A percentile compares a stretch with the other conserved stretches of the same genome.
Conservation (phyloP, 2,113 vertebrate species). For the Genyomyrus donnyi region DNA sequence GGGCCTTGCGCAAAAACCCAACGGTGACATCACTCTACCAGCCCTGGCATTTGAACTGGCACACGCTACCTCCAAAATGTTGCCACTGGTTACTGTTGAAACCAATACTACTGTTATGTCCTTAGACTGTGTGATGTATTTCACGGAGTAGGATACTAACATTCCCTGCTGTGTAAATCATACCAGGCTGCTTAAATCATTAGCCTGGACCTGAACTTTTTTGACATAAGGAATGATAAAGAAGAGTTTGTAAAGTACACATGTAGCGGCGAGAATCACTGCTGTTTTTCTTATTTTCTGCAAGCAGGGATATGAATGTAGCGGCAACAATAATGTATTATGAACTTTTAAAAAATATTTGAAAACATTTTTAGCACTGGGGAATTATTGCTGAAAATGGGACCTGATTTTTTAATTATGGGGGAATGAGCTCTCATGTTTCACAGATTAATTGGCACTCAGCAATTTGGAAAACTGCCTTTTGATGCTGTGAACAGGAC, state of each 20-base stretch:
- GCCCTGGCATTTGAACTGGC: neutral
- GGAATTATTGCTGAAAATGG: neutral
- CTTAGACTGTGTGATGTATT: neutral
- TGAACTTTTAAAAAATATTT: neutral
- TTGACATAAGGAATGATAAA: neutral
- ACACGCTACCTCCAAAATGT: neutral
- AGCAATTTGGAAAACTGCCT: neutral
- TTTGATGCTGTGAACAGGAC: neutral
- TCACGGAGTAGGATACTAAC: neutral
- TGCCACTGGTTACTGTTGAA: neutral
- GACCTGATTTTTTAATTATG: neutral
- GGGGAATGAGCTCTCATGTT: neutral
- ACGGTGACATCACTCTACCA: neutral
- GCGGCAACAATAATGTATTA: neutral
- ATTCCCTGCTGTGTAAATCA: neutral
- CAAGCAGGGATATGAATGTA: neutral
- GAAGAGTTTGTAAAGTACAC: neutral
- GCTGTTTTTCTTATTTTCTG: neutral
- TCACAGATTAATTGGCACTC: neutral
- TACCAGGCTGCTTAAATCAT: neutral
- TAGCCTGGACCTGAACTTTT: neutral
- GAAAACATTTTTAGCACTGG: neutral
- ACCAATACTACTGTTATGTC: neutral
- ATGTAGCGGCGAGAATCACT: neutral
- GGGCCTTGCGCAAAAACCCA: neutral